Base-by-base conservation (phyloP, 2,113 vertebrate species). In the Uria lomvia region DNA sequence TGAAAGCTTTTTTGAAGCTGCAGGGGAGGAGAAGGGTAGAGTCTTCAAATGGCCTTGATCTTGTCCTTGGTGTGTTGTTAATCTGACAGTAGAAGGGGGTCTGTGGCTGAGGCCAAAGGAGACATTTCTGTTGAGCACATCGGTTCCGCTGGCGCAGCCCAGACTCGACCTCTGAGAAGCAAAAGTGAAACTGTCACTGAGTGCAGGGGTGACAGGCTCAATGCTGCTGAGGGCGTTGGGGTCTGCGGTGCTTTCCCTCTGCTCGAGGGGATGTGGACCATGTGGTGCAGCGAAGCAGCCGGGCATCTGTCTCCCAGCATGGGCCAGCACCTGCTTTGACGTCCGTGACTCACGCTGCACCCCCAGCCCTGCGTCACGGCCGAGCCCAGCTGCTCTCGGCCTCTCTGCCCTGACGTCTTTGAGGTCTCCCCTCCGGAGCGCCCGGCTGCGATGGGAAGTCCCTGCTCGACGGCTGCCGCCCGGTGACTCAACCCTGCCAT, bases 241-340 rank as follows among this genome's bases (percentile, higher is more conserved):
- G 30, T 32, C 49, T 36, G 56, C 3, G 3, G 29, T 55, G 66
- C 70, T 84, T 89, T 20, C 73, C 52, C 40, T 59, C 29, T 0
- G 4, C 43, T 27, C 0, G 0, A 30, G 22, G 49, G n/a, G 11
- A 42, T 0, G 0, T 13, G 23, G n/a, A 11, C 23, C 26, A 4
- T 0, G 0, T 6, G 12, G 18, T 32, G 21, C 53, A 29, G 17
- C 0, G 18, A 18, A 47, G 53, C 74, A 40, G 55, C 17, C 5
- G 8, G 56, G 34, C 15, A 2, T 52, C 11, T 55, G 29, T 55
- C 65, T n/a, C 24, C 56, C 52, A 26, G 34, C 2, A 4, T 4
- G 40, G 78, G 50, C 59, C n/a, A 43, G 49, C n/a, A 18, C 26
- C 56, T 29, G 11, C 27, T 47, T 11, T 29, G 24, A 8, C 1